A percentile compares a stretch with the other conserved stretches of the same genome.
These are phyloP conservation scores for Leguminivora glycinivorella DNA, from an alignment of 1,140 invertebrate genomes.

Conservation along the genomic window DNA sequence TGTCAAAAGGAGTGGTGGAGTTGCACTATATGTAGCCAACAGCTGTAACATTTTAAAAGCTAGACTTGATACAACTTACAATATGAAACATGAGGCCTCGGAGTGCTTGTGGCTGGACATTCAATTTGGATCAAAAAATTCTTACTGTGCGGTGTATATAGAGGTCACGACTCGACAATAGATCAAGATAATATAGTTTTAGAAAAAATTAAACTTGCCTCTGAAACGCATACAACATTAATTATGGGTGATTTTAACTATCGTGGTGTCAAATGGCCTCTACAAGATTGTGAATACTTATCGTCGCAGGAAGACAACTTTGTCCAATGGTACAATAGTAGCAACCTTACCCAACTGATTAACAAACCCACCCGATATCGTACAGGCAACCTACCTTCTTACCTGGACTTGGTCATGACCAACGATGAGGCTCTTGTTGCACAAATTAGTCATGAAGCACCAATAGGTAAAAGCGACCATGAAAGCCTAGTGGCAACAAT, in stretches of 20 bases:
- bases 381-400: not conserved
- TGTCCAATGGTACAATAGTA: not conserved
- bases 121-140: not conserved
- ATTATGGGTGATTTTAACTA: constrained; percentile 1
- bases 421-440: not conserved
- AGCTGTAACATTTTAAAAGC: not conserved
- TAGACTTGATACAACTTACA: not conserved
- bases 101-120: not conserved
- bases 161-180: not conserved
- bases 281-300: not conserved
- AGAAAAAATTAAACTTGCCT: not conserved
- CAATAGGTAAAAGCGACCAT: not conserved
- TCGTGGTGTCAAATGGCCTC: not conserved
- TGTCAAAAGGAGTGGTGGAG: not conserved
- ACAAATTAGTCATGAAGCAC: not conserved
- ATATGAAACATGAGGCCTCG: not conserved
- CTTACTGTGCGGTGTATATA: not conserved
- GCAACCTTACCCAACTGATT: not conserved
- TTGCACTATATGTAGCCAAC: not conserved
- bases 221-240: not conserved
- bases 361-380: not conserved
- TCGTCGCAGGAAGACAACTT: not conserved
- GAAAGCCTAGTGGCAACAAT: not conserved
- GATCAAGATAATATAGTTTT: not conserved
- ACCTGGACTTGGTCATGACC: not conserved